Evolutionary conservation across 2,797 vertebrate species (phyloP).

Genomic region (Gallinago solitaria): DNA sequence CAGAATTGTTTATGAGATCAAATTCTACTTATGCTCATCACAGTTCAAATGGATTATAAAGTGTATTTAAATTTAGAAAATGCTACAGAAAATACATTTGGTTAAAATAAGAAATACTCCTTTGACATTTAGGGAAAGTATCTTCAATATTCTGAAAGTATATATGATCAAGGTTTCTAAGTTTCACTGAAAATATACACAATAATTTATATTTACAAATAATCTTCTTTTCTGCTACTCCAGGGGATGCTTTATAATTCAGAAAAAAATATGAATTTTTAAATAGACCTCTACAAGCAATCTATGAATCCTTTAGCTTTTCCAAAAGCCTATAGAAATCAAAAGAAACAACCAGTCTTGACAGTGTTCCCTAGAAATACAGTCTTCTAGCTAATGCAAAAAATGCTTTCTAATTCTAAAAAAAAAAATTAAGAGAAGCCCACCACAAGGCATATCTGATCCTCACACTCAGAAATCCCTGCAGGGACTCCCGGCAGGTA

Average conservation of each 20-base stretch:
- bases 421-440: neutral
- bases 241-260: neutral
- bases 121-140: neutral
- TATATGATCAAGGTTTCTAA: neutral
- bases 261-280: neutral
- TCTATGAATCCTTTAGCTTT: neutral
- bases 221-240: neutral
- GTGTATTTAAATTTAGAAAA: neutral
- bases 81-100: neutral
- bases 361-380: neutral
- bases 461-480: neutral
- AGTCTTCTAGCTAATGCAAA: neutral
- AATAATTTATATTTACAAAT: neutral
- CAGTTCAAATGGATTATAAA: neutral
- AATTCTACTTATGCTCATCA: neutral
- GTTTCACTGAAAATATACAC: neutral
- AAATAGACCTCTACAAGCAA: neutral
- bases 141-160: neutral
- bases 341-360: slow-evolving; percentile 5
- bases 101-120: neutral
- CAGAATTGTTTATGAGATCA: neutral
- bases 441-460: neutral
- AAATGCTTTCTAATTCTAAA: neutral
- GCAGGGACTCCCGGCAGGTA: neutral
- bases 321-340: slow-evolving; percentile 4